Percentiles rank a stretch among this genome's conserved stretches.
phyloP scores from a whole-genome alignment of 2,797 vertebrate genomes.

The Paguma larvata region DNA sequence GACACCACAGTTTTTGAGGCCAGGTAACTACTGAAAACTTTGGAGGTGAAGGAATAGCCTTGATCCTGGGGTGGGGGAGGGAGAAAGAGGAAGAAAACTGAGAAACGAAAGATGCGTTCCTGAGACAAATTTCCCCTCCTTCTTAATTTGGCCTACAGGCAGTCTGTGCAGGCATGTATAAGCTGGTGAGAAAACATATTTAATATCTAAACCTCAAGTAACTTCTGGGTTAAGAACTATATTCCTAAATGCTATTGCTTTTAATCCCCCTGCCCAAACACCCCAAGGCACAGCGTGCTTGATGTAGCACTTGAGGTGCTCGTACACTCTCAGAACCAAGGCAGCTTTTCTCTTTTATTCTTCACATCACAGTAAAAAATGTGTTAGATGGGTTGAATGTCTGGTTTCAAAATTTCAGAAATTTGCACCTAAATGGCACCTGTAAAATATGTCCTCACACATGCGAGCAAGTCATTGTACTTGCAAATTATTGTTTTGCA shows the following conservation, averaged over 20 bases:
- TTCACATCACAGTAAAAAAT: conserved; percentile 73
- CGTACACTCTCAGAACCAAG: conserved; percentile 53
- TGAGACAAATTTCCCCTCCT: conserved; percentile 56
- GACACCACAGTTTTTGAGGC: not conserved
- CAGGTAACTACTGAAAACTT: conserved; percentile 41
- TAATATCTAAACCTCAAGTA: conserved; percentile 73
- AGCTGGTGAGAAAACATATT: conserved; percentile 54
- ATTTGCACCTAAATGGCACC: conserved; percentile 85
- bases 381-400: conserved; percentile 61
- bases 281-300: conserved; percentile 66
- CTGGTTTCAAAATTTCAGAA: conserved; percentile 78
- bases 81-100: not conserved
- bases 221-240: conserved; percentile 75
- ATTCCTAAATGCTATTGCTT: conserved; percentile 82
- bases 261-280: conserved; percentile 73
- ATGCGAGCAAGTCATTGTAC: conserved; percentile 76
- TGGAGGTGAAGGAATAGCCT: conserved; percentile 32
- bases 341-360: conserved; percentile 68
- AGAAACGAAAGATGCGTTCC: conserved; percentile 5
- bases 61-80: not conserved
- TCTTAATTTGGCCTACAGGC: conserved; percentile 42
- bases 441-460: conserved; percentile 79
- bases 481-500: conserved; percentile 85
- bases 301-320: conserved; percentile 58
- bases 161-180: not conserved